Conservation (phyloP, 2,797 vertebrate genomes). For the Mus minutoides region DNA sequence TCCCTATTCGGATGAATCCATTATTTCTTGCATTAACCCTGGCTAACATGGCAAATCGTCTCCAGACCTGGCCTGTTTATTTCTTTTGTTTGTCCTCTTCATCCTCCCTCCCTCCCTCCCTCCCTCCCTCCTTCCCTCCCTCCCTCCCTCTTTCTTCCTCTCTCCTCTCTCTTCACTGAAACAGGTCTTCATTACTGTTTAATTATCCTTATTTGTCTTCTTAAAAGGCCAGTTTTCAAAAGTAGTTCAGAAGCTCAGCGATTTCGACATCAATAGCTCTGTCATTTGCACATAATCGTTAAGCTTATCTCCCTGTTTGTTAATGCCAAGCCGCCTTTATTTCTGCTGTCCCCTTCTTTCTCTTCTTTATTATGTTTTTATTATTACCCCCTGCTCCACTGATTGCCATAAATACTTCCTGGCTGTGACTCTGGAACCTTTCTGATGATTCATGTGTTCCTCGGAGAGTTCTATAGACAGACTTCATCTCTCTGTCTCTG, state of each 20-base stretch:
- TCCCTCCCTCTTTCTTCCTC: not conserved
- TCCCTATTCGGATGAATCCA: conserved; percentile 53
- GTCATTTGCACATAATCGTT: conserved; percentile 73
- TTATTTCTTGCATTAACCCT: conserved; percentile 57
- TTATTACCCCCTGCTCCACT: conserved; percentile 67
- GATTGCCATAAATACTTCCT: conserved; percentile 73
- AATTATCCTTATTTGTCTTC: conserved; percentile 81
- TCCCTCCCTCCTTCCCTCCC: not conserved
- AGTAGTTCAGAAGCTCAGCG: conserved; percentile 69
- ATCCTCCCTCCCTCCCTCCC: not conserved
- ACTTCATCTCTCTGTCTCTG: not conserved
- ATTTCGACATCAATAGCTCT: conserved; percentile 71
- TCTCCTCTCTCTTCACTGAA: conserved; percentile 66
- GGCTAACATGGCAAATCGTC: conserved; percentile 41
- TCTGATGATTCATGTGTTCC: conserved; percentile 62
- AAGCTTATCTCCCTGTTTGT: conserved; percentile 62
- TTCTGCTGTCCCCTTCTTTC: conserved; percentile 59
- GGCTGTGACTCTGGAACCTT: conserved; percentile 55
- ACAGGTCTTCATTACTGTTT: conserved; percentile 72
- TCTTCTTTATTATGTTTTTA: conserved; percentile 72
- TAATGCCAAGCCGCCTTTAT: conserved; percentile 55
- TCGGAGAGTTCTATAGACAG: conserved; percentile 17
- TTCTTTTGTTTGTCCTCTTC: conserved; percentile 58
- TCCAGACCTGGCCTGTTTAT: conserved; percentile 62
- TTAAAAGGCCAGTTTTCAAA: conserved; percentile 77